Evolutionary conservation across 2,797 vertebrate genomes (phyloP), one percentile per base, ranked within the genome.

Genomic region (Betta splendens): DNA sequence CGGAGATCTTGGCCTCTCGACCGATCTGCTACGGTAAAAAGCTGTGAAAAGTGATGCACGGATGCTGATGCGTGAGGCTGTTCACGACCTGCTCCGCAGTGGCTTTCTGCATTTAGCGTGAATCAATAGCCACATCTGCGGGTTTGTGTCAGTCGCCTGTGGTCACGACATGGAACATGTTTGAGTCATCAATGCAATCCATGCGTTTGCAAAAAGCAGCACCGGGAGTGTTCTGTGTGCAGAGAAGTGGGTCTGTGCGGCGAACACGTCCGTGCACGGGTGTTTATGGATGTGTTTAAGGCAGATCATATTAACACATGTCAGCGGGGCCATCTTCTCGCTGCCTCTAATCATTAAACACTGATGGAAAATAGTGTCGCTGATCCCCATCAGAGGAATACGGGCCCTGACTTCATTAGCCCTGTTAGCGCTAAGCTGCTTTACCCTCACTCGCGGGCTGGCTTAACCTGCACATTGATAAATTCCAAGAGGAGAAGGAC

Each of bases 321-420:
- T 81, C 70, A 55, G 55, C 20, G 70, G 40, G 79, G 60, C 54
- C 63, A 66, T 83, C 67, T 81, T 54, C 75, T 58, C 54, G 76
- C 84, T 88, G 88, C 80, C 83, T 89, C 78, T 86, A 72, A 89
- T 87, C 85, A 84, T 90, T 88, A 87, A 88, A 85, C 48, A 72
- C 82, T 81, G 87, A 89, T 84, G 81, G 71, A 74, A 77, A 85
- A 75, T 57, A 69, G 75, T 55, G 59, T 73, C 75, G 83, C 79
- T 82, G 85, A 89, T 89, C 82, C 81, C 77, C 40, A 70, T 80
- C 72, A 69, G 80, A 78, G 81, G 72, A 80, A 85, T 72, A 80
- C 44, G 11, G 73, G 83, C 61, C 66, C 80, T 84, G 85, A 88
- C 87, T 90, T 91, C 87, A 90, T 91, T 90, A 90, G 83, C 78